Conservation (phyloP, 2,797 vertebrate species). For the Esox lucius region DNA sequence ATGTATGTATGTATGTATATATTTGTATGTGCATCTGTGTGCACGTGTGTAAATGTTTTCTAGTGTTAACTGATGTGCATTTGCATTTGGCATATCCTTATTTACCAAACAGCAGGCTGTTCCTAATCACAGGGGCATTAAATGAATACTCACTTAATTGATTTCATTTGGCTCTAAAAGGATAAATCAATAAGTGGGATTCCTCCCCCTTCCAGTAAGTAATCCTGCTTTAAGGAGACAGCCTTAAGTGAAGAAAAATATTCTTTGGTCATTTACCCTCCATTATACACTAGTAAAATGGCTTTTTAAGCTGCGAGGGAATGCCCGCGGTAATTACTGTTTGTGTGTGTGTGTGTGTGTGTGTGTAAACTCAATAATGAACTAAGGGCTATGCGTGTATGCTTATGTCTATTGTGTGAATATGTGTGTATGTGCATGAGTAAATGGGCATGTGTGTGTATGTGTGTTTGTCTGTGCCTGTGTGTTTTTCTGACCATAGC, state of each 20-base stretch:
- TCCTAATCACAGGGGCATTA: conserved; percentile 12
- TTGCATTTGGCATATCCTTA: neutral
- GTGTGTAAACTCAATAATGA: conserved; percentile 4
- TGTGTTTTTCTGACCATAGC: conserved; percentile 22
- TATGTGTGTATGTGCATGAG: conserved; percentile 9
- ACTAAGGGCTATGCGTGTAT: conserved; percentile 18
- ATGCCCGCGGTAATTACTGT: conserved; percentile 48
- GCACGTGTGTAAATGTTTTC: neutral
- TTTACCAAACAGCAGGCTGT: conserved; percentile 13
- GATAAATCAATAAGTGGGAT: conserved; percentile 36
- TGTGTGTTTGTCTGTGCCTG: too few relatives aligned
- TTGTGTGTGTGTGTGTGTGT: conserved; percentile 19
- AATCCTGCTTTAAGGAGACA: conserved; percentile 23
- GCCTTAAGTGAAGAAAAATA: conserved; percentile 33
- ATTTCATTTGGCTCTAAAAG: conserved; percentile 33
- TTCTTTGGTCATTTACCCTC: conserved; percentile 49
- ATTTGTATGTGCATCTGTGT: conserved; percentile 48
- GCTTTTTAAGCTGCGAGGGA: conserved; percentile 54
- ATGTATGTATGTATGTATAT: neutral
- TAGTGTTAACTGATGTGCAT: neutral
- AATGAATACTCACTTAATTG: conserved; percentile 30
- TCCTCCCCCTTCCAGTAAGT: conserved; percentile 29
- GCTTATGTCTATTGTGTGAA: conserved; percentile 9
- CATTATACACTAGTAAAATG: conserved; percentile 44
- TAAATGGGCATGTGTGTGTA: neutral